A percentile compares a stretch with the other conserved stretches of the same genome.
Conservation (phyloP, 2,113 vertebrate genomes). For the Zosterops hypoxanthus region DNA sequence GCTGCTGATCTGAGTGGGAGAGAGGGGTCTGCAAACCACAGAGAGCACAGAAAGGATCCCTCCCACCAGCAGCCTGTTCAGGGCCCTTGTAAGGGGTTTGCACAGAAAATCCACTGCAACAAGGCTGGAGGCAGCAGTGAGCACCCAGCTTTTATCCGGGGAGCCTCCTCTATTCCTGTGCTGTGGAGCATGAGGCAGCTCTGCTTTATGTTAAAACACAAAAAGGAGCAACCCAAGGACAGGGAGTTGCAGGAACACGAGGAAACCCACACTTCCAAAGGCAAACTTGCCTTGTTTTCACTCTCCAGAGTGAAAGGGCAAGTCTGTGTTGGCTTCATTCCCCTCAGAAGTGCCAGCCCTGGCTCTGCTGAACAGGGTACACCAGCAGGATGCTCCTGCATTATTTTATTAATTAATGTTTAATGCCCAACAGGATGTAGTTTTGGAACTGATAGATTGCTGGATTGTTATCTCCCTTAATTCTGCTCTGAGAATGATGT, state of each 20-base stretch:
- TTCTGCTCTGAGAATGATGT: neutral
- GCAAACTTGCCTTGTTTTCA: neutral
- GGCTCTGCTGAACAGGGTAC: neutral
- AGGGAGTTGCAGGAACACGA: neutral
- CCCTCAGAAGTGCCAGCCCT: neutral
- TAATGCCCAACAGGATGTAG: neutral
- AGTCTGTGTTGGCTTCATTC: neutral
- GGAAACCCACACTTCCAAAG: neutral
- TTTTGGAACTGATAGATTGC: neutral
- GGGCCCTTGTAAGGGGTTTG: neutral
- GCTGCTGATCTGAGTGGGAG: neutral
- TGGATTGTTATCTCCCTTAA: neutral
- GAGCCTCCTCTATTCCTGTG: neutral
- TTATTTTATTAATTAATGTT: constrained; percentile 1
- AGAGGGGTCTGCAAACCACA: neutral
- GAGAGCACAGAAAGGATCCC: neutral
- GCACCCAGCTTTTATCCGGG: neutral
- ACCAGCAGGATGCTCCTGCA: neutral
- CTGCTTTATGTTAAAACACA: neutral
- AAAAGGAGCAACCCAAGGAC: neutral
- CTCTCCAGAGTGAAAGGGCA: neutral
- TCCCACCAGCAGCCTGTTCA: neutral
- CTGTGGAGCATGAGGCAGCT: neutral
- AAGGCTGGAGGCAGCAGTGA: neutral
- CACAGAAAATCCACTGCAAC: neutral